Evolutionary conservation across 2,888 invertebrate genomes (phyloP).

Genomic region (Rhamnusium bicolor): DNA sequence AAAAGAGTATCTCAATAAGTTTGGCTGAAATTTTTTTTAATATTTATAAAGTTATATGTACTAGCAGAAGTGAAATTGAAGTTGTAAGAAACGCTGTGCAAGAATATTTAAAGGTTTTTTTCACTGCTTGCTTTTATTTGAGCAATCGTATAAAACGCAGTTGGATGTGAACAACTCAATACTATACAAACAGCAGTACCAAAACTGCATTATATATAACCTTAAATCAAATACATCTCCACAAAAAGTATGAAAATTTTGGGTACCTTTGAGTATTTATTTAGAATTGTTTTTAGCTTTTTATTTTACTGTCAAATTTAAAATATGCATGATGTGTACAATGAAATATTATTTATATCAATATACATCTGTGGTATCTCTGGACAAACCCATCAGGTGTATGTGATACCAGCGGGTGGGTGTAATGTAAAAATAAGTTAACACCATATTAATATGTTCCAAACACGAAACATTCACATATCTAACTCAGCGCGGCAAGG

Average conservation of each 20-base stretch:
- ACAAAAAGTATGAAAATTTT: background rate
- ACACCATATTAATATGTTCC: slow-evolving; percentile 62
- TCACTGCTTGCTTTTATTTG: slow-evolving; percentile 47
- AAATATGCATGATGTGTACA: too few relatives aligned
- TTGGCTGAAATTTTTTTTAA: too few relatives aligned
- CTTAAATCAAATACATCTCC: background rate
- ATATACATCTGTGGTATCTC: slow-evolving; percentile 31
- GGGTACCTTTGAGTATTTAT: too few relatives aligned
- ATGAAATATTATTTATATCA: too few relatives aligned
- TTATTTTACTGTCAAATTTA: too few relatives aligned
- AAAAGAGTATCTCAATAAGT: too few relatives aligned
- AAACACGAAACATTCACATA: slow-evolving; percentile 63
- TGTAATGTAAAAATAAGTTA: slow-evolving; percentile 58
- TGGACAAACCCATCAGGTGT: slow-evolving; percentile 55
- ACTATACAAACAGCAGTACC: slow-evolving; percentile 40
- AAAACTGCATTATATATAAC: background rate
- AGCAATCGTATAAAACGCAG: slow-evolving; percentile 47
- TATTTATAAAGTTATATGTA: too few relatives aligned
- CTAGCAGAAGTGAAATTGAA: slow-evolving; percentile 23
- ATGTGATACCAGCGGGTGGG: slow-evolving; percentile 59
- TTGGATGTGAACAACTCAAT: slow-evolving; percentile 45
- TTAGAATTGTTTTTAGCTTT: too few relatives aligned
- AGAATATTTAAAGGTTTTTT: slow-evolving; percentile 47
- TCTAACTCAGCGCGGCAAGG: slow-evolving; percentile 52
- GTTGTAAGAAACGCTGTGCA: slow-evolving; percentile 40